Conservation (phyloP, 2,113 vertebrate genomes). For the Eira barbara region DNA sequence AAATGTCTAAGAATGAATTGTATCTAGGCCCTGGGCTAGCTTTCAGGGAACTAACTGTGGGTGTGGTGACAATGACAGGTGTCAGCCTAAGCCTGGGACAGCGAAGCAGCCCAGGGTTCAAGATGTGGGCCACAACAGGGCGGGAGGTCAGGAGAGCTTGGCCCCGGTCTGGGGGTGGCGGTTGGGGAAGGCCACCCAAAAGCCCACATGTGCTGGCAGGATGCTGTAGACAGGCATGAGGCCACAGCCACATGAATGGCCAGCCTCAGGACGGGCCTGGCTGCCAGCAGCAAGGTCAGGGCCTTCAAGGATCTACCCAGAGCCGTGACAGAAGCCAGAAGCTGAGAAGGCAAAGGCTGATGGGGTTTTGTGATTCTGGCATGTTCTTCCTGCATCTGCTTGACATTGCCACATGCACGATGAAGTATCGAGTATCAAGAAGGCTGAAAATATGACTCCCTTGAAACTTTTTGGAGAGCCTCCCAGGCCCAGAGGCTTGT, state of each 20-base stretch:
- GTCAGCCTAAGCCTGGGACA: background rate
- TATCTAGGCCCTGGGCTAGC: background rate
- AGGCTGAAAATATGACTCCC: background rate
- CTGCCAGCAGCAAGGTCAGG: too few species aligned
- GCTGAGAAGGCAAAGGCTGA: background rate
- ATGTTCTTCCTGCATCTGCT: background rate
- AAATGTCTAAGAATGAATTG: background rate
- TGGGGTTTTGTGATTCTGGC: too few species aligned
- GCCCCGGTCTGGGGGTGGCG: background rate
- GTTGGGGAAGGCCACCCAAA: background rate
- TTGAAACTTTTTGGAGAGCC: background rate
- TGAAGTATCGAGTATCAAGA: background rate
- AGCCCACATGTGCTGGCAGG: background rate
- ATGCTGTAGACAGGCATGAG: fast-evolving
- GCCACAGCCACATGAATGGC: fast-evolving
- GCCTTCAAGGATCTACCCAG: too few species aligned
- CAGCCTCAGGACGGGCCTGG: too few species aligned
- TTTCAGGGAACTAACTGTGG: background rate
- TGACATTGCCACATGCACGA: fast-evolving
- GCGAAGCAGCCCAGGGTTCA: background rate
- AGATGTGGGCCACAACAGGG: background rate
- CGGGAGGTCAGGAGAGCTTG: fast-evolving
- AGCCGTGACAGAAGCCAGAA: background rate
- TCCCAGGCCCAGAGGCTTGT: background rate
- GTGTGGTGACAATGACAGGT: background rate